Evolutionary conservation across 2,113 vertebrate species (phyloP), one percentile per base, ranked within the genome.

Genomic region (Alouatta palliata): DNA sequence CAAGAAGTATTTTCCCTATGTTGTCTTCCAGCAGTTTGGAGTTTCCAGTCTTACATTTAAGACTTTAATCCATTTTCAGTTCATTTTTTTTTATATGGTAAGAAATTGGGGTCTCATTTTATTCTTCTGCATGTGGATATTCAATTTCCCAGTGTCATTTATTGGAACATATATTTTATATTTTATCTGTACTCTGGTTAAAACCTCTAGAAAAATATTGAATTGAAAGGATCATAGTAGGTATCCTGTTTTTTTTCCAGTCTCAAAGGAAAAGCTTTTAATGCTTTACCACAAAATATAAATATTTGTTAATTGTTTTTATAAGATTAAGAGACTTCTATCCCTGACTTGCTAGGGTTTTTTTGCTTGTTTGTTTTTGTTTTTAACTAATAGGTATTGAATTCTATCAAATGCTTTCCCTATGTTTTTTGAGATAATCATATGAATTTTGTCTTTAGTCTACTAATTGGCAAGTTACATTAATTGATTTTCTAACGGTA

Each of bases 261-360:
- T 88, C 52, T 71, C 14, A 73, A 27, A 58, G 16, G 37, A 45
- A 82, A 94, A 92, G 5, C 1, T 82, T 89, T 91, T 90, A 83
- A 75, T 93, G 37, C 77, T 91, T 92, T 90, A 56, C 35, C 23
- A 6, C 87, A 68, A 95, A 40, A 10, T 77, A 16, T 10, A 56
- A 32, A 70, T n/a, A 86, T 49, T 81, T 94, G 37, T 77, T 86
- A 32, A 37, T 32, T 92, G 19, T 19, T 85, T 94, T 93, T 90
- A 68, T 58, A 8, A 68, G 40, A 61, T 85, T 91, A 32, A 87
- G n/a, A 86, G 47, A 94, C n/a, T 86, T 95, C 23, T 85, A 68
- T 64, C 8, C 20, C 16, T 92, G 45, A 20, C 66, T 85, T 92
- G 30, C 81, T 43, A 73, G 19, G 14, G 32, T 84, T 87, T 66